These are phyloP conservation scores for Gymnoscopelus braueri DNA, from an alignment of 2,797 vertebrate genomes.

Conservation along the genomic window DNA sequence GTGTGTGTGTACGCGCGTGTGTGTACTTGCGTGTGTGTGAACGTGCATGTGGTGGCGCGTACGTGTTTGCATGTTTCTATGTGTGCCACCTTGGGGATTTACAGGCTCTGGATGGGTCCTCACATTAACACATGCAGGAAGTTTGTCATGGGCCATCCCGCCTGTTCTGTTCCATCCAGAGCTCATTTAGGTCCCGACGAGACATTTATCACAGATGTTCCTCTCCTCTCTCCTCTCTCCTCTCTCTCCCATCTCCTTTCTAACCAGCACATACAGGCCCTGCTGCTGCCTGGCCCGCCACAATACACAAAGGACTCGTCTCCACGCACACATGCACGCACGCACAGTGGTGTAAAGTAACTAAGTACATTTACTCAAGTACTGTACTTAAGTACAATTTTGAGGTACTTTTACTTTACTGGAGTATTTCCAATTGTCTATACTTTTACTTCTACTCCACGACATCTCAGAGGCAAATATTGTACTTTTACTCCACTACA, in stretches of 20 bases:
- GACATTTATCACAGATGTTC: conserved; percentile 82
- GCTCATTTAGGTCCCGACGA: conserved; percentile 76
- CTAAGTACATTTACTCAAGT: too few relatives aligned
- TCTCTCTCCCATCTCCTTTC: conserved; percentile 19
- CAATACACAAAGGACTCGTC: conserved; percentile 66
- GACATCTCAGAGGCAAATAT: too few relatives aligned
- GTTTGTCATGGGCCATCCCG: conserved; percentile 69
- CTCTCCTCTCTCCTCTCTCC: conserved; percentile 55
- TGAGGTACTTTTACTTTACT: too few relatives aligned
- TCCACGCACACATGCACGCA: conserved; percentile 23
- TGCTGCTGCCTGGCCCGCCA: conserved; percentile 65
- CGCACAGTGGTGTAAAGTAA: too few relatives aligned
- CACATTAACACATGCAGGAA: conserved; percentile 74
- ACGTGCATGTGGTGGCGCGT: too few relatives aligned
- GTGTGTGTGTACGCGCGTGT: conserved; percentile 5
- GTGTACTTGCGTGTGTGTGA: neutral
- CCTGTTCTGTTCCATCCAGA: conserved; percentile 71
- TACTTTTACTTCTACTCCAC: too few relatives aligned
- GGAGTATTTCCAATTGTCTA: too few relatives aligned
- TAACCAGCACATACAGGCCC: conserved; percentile 25
- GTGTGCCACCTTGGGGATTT: conserved; percentile 32
- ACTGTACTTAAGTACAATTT: too few relatives aligned
- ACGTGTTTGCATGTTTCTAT: neutral
- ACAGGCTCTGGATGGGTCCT: conserved; percentile 70
- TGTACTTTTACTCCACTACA: too few relatives aligned